A percentile compares a stretch with the other conserved stretches of the same genome.
These are phyloP conservation scores for Pinna nobilis DNA, from an alignment of 1,140 invertebrate genomes.

Conservation along the genomic window DNA sequence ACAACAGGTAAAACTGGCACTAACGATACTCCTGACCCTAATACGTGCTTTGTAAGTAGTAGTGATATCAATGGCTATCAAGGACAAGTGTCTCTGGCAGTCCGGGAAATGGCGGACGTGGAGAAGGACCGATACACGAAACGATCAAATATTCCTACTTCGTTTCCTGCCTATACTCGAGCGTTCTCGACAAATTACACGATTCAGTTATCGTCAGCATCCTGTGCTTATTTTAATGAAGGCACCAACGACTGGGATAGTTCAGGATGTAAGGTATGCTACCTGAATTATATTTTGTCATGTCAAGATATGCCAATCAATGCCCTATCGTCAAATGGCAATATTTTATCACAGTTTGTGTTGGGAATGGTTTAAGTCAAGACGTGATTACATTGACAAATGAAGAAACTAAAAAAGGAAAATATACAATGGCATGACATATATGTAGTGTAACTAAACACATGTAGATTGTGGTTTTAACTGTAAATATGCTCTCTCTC, in stretches of 20 bases:
- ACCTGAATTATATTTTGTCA: too few relatives aligned
- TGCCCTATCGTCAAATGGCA: too few relatives aligned
- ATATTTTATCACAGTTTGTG: too few relatives aligned
- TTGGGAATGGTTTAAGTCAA: too few relatives aligned
- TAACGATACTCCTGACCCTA: conserved; percentile 30
- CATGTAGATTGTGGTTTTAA: too few relatives aligned
- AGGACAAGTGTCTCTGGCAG: conserved; percentile 51
- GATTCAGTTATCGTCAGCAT: conserved; percentile 38
- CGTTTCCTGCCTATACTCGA: conserved; percentile 26
- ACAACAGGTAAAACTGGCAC: conserved; percentile 1
- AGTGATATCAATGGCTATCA: conserved; percentile 39
- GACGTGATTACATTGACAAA: too few relatives aligned
- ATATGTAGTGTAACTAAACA: too few relatives aligned
- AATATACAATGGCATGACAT: too few relatives aligned
- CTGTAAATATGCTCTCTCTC: too few relatives aligned
- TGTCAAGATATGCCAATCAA: too few relatives aligned
- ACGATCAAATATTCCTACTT: conserved; percentile 26
- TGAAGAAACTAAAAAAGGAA: neutral
- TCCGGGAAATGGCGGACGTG: conserved; percentile 48
- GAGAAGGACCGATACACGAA: conserved; percentile 45
- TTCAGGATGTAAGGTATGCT: conserved; percentile 59
- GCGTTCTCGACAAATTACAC: conserved; percentile 50
- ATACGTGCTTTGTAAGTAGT: conserved; percentile 49
- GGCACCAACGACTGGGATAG: conserved; percentile 47
- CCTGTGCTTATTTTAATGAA: conserved; percentile 54